Percentiles rank a stretch among this genome's conserved stretches.
Conservation (phyloP, 2,888 invertebrate species). For the Megaustenia siamemsis region DNA sequence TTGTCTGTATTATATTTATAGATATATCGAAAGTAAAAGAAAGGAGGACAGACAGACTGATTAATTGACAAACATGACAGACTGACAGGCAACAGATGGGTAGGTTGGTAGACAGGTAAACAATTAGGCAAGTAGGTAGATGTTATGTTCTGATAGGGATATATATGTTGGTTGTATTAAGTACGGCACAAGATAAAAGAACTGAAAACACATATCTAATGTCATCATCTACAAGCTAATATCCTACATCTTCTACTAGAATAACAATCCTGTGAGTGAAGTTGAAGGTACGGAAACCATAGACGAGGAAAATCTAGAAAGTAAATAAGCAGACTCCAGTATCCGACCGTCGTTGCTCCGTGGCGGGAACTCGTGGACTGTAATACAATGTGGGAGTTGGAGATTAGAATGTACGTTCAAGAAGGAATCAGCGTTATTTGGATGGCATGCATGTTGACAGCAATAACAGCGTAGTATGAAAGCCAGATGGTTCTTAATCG, state of each 20-base stretch:
- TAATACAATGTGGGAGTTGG: background rate
- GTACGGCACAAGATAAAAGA: no score
- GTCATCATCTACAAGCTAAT: background rate
- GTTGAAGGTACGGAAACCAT: background rate
- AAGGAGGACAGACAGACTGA: no score
- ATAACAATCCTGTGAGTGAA: background rate
- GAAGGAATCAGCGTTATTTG: background rate
- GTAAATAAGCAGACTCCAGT: background rate
- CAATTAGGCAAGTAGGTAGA: no score
- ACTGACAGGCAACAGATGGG: no score
- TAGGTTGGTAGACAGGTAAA: no score
- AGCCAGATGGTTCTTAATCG: background rate
- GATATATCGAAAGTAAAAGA: no score
- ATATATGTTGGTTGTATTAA: no score
- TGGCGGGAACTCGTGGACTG: background rate
- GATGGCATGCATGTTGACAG: background rate
- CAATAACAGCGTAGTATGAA: background rate
- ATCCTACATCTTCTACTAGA: background rate
- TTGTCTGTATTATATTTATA: no score
- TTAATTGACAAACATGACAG: no score
- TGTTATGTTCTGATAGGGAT: no score
- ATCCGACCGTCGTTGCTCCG: background rate
- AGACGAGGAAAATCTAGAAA: background rate
- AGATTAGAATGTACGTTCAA: background rate
- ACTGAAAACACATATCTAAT: no score